Base-by-base conservation (phyloP, 2,797 vertebrate species). In the Botia kubotai region DNA sequence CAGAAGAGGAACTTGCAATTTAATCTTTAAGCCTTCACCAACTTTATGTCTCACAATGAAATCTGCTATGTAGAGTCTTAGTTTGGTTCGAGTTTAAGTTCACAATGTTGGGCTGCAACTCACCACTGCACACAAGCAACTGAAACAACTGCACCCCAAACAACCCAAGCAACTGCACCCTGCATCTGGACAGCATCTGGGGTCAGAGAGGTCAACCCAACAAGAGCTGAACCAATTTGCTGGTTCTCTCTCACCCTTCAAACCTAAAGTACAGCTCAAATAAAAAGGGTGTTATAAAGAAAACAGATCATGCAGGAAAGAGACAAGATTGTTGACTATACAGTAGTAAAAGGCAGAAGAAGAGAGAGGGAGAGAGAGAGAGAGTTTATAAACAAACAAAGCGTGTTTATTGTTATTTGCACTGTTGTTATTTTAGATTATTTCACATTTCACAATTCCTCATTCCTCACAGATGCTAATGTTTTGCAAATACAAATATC, bases 151-250 rank as follows among this genome's bases (percentile, higher is more conserved):
- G 23, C 23, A 26, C 23, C 23, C 23, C 23, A 26, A 26, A 26
- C 23, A 26, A 26, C 23, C 23, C 23, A 26, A 26, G 23, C 23
- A 26, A 26, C 23, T 26, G 23, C 23, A 26, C 23, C 91, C 93
- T 88, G 91, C 93, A 95, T 94, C 94, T 95, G 94, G 93, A 93
- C 88, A 90, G 85, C 92, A 95, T 93, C 92, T 94, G 93, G 88
- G 89, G 91, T 92, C 88, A 82, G 74, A 10, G 85, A 10, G 85
- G 91, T 92, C 89, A 88, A 58, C 79, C 82, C 80, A 89, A 90
- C 90, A 93, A 93, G 93, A 89, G 90, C 88, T 88, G 88, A 91
- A 91, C 91, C 92, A 93, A 93, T 94, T 90, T 94, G 92, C 89
- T 90, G 85, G 85, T 81, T 86, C 90, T 88, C 87, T 87, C 76